Evolutionary conservation across 1,140 invertebrate species (phyloP), one percentile per base, ranked within the genome.

Genomic region (Triops cancriformis): DNA sequence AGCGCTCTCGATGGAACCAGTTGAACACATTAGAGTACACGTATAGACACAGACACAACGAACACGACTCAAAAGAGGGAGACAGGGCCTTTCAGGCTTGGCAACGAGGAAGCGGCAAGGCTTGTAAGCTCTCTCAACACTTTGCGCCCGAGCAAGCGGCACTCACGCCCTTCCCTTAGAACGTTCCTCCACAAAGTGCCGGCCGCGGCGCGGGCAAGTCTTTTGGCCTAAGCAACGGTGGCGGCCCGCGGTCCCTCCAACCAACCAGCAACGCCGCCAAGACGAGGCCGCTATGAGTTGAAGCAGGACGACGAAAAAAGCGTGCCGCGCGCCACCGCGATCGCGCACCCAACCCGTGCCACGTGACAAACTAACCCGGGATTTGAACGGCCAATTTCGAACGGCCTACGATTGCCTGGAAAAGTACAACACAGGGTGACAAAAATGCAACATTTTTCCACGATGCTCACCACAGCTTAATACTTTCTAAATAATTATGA

Each of bases 301-400:
- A 18, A 64, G 51, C 31, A 37, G 31, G 2, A 23, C 51, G 51
- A 64, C 10, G 18, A 64, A 64, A 64, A 64, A 64, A 64, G 51
- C 51, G 51, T 64, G 51, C 51, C 51, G 51, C 51, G 51, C 51
- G 51, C 51, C 51, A 64, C 51, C 51, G 51, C 74, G 74, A 76
- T 76, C 28, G 27, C 37, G 11, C 74, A 76, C 37, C 74, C 31
- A 23, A 64, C 51, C 51, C 51, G 51, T 64, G 51, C 51, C 51
- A 64, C 51, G 51, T 64, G 51, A 64, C 51, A 64, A 64, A 64
- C 51, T 64, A 64, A 42, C 74, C 37, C 37, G 74, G 37, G 74
- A 26, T 42, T 41, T 23, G 74, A 23, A 43, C 11, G 27, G 9
- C 74, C 37, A 10, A 31, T 23, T 74, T 74, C 37, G 12, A 74